Evolutionary conservation across 2,888 invertebrate genomes (phyloP).

Genomic region (Sminthurides aquaticus): DNA sequence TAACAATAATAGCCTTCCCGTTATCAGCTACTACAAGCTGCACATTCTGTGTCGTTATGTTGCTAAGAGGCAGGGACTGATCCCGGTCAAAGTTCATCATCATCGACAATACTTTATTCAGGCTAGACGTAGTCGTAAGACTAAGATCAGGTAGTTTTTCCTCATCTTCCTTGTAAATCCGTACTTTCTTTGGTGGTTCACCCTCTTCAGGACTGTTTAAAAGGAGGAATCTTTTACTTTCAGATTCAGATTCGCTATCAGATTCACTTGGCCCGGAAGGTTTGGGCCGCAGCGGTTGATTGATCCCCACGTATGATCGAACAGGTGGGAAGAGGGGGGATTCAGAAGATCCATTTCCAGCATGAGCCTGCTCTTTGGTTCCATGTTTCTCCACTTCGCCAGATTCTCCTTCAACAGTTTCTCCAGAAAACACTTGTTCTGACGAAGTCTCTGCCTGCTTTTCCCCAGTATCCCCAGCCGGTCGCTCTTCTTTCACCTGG

Average conservation of each 20-base stretch:
- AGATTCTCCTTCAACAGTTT: neutral
- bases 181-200: constrained; percentile 26
- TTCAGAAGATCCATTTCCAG: constrained; percentile 15
- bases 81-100: constrained; percentile 34
- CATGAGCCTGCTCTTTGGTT: constrained; percentile 17
- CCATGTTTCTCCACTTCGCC: neutral
- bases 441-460: constrained; percentile 5
- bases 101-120: constrained; percentile 41
- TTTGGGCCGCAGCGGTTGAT: constrained; percentile 61
- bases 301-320: constrained; percentile 69
- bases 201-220: neutral
- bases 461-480: neutral
- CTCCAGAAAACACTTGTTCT: neutral
- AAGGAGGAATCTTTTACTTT: constrained; percentile 11
- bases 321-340: constrained; percentile 52
- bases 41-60: constrained; percentile 34
- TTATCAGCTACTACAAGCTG: constrained; percentile 34
- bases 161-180: constrained; percentile 20
- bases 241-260: constrained; percentile 1
- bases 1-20: constrained; percentile 20
- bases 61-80: neutral
- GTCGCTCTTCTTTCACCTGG: neutral
- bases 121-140: constrained; percentile 32
- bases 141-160: constrained; percentile 23
- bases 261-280: constrained; percentile 53